These are phyloP conservation scores for Dryoscopus gambensis DNA, from an alignment of 2,113 vertebrate species.

Conservation along the genomic window DNA sequence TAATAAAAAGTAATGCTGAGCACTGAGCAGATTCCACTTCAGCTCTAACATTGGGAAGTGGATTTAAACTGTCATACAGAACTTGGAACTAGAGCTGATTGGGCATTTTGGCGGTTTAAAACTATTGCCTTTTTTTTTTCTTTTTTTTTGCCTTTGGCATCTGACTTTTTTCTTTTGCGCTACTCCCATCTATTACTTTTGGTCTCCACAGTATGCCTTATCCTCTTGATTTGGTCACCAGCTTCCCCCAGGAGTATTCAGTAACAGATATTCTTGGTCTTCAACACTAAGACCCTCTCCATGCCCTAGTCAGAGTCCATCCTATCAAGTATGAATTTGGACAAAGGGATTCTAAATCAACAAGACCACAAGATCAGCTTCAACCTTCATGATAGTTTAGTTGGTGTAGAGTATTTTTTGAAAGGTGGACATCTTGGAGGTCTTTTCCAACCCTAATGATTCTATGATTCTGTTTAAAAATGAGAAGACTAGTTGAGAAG, in stretches of 20 bases:
- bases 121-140: background rate
- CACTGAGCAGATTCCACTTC: constrained; percentile 32
- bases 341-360: background rate
- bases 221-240: background rate
- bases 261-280: background rate
- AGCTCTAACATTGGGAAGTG: background rate
- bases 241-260: background rate
- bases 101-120: background rate
- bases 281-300: background rate
- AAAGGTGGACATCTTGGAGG: background rate
- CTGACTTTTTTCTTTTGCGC: background rate
- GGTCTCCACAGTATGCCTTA: background rate
- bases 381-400: background rate
- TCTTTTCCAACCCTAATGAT: background rate
- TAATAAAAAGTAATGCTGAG: constrained; percentile 31
- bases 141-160: background rate
- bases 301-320: background rate
- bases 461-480: background rate
- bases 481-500: background rate
- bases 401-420: background rate
- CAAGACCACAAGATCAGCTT: background rate
- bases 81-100: background rate
- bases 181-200: background rate
- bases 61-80: constrained; percentile 13
- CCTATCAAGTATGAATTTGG: background rate